Conservation (phyloP, 2,113 vertebrate species). For the Labeo catla region DNA sequence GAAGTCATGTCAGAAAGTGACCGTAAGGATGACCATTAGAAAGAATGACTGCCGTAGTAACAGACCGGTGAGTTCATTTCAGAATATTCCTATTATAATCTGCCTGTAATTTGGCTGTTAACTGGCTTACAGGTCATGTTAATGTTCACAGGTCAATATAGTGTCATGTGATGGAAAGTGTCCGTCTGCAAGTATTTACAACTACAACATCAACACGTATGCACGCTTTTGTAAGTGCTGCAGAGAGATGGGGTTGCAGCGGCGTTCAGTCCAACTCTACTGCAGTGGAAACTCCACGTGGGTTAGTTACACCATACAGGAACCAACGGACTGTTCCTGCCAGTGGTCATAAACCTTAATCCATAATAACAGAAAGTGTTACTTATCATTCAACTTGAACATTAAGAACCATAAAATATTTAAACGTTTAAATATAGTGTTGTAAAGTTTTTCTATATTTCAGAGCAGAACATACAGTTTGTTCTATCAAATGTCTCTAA, state of each 20-base stretch:
- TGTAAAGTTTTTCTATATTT: not conserved
- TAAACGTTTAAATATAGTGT: not conserved
- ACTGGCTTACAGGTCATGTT: not conserved
- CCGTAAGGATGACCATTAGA: slow-evolving; percentile 97
- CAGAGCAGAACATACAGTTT: not conserved
- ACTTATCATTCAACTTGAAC: slow-evolving; percentile 52
- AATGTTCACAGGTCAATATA: slow-evolving; percentile 87
- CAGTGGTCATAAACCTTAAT: slow-evolving; percentile 86
- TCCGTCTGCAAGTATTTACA: slow-evolving; percentile 97
- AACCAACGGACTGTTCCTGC: slow-evolving; percentile 97
- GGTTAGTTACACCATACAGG: slow-evolving; percentile 94
- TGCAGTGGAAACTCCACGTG: slow-evolving; percentile 93
- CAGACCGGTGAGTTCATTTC: slow-evolving; percentile 82
- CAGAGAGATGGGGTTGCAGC: slow-evolving; percentile 90
- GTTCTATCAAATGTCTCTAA: not conserved
- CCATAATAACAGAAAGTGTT: slow-evolving; percentile 50
- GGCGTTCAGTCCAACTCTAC: slow-evolving; percentile 89
- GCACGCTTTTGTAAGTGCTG: slow-evolving; percentile 98
- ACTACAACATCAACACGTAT: slow-evolving; percentile 98
- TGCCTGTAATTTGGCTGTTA: not conserved
- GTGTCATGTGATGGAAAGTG: slow-evolving; percentile 97
- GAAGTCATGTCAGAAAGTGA: slow-evolving; percentile 97
- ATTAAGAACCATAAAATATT: slow-evolving; percentile 13
- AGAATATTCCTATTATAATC: not conserved
- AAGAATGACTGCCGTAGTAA: slow-evolving; percentile 97